These are phyloP conservation scores for Cephalopterus ornatus DNA, from an alignment of 2,113 vertebrate species.

Conservation along the genomic window DNA sequence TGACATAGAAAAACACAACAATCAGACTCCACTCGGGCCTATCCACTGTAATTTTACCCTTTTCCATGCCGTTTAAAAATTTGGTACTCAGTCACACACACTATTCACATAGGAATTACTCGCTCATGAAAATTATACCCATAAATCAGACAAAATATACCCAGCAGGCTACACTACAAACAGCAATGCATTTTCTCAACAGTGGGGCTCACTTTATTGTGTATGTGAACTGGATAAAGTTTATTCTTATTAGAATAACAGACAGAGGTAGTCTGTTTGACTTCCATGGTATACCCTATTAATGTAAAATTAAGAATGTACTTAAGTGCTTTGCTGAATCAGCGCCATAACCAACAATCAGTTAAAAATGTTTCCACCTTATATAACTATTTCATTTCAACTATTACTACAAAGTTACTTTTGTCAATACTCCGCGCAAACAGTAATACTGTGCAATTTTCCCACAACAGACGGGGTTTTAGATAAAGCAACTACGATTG, in stretches of 20 bases:
- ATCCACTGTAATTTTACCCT: neutral
- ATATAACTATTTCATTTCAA: neutral
- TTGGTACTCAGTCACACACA: neutral
- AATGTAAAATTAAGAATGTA: neutral
- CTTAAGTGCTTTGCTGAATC: neutral
- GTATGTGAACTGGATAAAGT: neutral
- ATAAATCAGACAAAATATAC: neutral
- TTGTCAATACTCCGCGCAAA: neutral
- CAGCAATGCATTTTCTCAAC: neutral
- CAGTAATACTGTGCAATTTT: neutral
- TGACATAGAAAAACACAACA: neutral
- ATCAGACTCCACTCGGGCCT: neutral
- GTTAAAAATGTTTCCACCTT: neutral
- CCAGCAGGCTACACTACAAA: neutral
- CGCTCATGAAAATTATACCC: neutral
- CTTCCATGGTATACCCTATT: neutral
- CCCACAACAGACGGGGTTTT: accelerated
- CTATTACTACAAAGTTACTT: neutral
- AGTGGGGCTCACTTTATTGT: neutral
- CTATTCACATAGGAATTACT: neutral
- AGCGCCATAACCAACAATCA: neutral
- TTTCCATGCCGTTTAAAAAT: neutral
- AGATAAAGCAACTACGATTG: neutral
- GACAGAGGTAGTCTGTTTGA: neutral
- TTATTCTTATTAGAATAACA: neutral